These are phyloP conservation scores for Rhynchophorus ferrugineus DNA, from an alignment of 1,140 invertebrate genomes.

Conservation along the genomic window DNA sequence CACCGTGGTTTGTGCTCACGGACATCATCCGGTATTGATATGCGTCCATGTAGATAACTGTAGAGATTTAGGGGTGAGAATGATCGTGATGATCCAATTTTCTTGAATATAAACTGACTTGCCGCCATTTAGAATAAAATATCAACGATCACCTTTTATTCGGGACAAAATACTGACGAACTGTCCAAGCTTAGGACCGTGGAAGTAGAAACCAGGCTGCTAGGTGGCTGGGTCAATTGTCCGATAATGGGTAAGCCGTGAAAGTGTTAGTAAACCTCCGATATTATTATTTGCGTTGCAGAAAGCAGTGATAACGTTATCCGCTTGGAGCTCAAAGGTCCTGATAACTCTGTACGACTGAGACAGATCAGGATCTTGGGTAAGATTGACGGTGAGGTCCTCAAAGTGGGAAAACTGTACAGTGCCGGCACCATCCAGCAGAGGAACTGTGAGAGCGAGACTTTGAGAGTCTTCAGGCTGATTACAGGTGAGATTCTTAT, in stretches of 20 bases:
- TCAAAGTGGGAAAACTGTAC: conserved; percentile 47
- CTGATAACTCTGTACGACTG: conserved; percentile 81
- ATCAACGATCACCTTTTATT: conserved; percentile 70
- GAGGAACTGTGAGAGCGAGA: conserved; percentile 84
- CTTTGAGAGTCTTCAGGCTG: conserved; percentile 85
- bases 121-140: conserved; percentile 76
- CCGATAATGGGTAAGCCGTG: conserved; percentile 55
- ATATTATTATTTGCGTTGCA: conserved; percentile 21
- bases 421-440: conserved; percentile 59
- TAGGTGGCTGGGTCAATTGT: conserved; percentile 80
- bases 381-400: conserved; percentile 47
- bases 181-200: conserved; percentile 68
- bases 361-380: conserved; percentile 70
- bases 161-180: conserved; percentile 72
- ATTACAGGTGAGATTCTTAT: conserved; percentile 64
- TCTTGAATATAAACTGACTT: not conserved
- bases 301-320: conserved; percentile 51
- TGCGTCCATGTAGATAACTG: conserved; percentile 91
- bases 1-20: conserved; percentile 46
- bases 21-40: conserved; percentile 57
- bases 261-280: not conserved
- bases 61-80: conserved; percentile 74
- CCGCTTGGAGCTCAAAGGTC: conserved; percentile 81
- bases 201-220: conserved; percentile 72
- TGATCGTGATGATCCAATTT: no score